These are phyloP conservation scores for Erpobdella octoculata DNA, from an alignment of 2,888 invertebrate genomes.

Conservation along the genomic window DNA sequence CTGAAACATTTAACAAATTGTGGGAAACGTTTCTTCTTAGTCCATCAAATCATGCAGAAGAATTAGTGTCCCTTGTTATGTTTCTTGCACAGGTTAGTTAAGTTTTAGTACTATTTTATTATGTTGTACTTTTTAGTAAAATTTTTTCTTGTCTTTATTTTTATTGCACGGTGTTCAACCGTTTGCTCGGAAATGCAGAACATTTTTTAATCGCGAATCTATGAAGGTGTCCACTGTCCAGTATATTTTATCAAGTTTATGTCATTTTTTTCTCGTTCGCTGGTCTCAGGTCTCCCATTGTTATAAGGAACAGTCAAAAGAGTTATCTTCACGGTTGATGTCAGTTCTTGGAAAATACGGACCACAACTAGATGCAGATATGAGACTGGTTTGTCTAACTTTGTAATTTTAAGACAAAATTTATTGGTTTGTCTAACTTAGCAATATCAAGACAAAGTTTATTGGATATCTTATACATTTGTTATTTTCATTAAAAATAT, in stretches of 20 bases:
- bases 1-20: slow-evolving; percentile 13
- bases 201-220: background rate
- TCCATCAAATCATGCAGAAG: slow-evolving; percentile 23
- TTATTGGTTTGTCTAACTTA: too few species aligned
- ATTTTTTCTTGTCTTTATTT: background rate
- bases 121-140: background rate
- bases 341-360: slow-evolving; percentile 7
- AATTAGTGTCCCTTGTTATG: slow-evolving; percentile 1
- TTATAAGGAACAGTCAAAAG: background rate
- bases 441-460: too few species aligned
- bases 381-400: slow-evolving; percentile 15
- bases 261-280: background rate
- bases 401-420: too few species aligned
- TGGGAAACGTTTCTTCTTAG: slow-evolving; percentile 21
- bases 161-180: too few species aligned
- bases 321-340: slow-evolving; percentile 10
- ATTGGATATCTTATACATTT: background rate
- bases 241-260: background rate
- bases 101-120: background rate
- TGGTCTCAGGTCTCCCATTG: slow-evolving; percentile 19
- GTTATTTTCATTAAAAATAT: background rate
- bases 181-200: too few species aligned
- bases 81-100: slow-evolving; percentile 19
- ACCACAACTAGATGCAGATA: slow-evolving; percentile 19
- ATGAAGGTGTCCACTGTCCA: background rate